Evolutionary conservation across 2,888 invertebrate species (phyloP).

Genomic region (Parascotia fuliginaria): DNA sequence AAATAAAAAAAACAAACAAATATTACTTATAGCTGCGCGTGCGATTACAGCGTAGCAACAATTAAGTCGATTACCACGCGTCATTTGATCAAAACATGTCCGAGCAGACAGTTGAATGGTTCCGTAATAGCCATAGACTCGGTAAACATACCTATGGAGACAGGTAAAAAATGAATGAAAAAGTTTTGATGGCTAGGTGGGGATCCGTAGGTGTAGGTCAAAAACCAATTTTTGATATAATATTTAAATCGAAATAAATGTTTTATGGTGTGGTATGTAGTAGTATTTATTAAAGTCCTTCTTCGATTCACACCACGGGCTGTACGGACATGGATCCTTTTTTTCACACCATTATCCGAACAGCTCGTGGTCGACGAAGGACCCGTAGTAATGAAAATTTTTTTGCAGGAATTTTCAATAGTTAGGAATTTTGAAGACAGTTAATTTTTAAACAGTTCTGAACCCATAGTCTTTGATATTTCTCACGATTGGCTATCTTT

Average conservation of each 20-base stretch:
- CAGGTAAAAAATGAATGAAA: constrained; percentile 46
- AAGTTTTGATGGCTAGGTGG: constrained; percentile 24
- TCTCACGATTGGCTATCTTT: constrained; percentile 15
- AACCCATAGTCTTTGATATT: constrained; percentile 19
- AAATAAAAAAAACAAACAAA: constrained; percentile 36
- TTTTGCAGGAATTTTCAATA: no score
- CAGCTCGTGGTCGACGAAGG: no score
- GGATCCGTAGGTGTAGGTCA: constrained; percentile 1
- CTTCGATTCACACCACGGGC: no score
- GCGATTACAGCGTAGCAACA: constrained; percentile 56
- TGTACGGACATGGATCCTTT: no score
- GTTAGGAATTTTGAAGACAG: no score
- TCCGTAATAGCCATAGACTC: constrained; percentile 50
- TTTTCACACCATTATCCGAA: no score
- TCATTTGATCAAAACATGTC: constrained; percentile 78
- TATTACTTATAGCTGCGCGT: constrained; percentile 51
- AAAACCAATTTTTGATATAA: background rate
- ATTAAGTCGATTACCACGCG: constrained; percentile 83
- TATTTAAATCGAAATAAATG: background rate
- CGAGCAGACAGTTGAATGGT: constrained; percentile 61
- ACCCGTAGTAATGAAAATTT: no score
- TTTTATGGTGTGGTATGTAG: no score
- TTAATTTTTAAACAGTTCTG: background rate
- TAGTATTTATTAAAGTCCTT: no score
- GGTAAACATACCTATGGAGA: constrained; percentile 40